Percentiles rank a stretch among this genome's conserved stretches.
These are phyloP conservation scores for Cinclus cinclus DNA, from an alignment of 2,113 vertebrate genomes.

Conservation along the genomic window DNA sequence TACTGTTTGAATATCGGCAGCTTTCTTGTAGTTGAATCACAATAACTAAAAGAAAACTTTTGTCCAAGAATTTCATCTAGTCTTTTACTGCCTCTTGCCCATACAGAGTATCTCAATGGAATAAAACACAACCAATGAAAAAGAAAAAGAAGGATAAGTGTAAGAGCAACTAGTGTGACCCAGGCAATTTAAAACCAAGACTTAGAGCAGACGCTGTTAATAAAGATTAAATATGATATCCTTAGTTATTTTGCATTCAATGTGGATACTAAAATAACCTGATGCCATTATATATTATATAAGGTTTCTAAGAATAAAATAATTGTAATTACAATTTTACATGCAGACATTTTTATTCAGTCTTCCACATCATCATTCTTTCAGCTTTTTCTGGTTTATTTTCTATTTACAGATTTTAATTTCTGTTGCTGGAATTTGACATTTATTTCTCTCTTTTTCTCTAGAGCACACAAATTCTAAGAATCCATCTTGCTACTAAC, in stretches of 20 bases:
- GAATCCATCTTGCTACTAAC: constrained; percentile 85
- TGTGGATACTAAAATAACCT: background rate
- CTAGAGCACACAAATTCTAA: constrained; percentile 83
- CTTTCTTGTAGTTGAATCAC: background rate
- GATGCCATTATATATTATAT: background rate
- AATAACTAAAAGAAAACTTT: background rate
- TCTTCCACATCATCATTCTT: constrained; percentile 31
- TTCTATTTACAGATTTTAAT: constrained; percentile 32
- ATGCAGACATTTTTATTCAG: background rate
- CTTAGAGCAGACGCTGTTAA: background rate
- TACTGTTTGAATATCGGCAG: background rate
- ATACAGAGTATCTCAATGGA: background rate
- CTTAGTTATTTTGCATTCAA: background rate
- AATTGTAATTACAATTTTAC: background rate
- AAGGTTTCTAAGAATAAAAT: background rate
- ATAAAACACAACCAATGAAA: background rate
- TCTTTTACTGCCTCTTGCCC: background rate
- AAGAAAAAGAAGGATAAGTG: background rate
- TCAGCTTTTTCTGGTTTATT: constrained; percentile 29
- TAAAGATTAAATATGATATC: background rate
- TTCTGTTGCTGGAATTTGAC: constrained; percentile 80
- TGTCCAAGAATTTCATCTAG: background rate
- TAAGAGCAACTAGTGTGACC: background rate
- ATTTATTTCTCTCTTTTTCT: constrained; percentile 70
- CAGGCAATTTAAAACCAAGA: background rate